Evolutionary conservation across 2,113 vertebrate species (phyloP).

Genomic region (Falco punctatus): DNA sequence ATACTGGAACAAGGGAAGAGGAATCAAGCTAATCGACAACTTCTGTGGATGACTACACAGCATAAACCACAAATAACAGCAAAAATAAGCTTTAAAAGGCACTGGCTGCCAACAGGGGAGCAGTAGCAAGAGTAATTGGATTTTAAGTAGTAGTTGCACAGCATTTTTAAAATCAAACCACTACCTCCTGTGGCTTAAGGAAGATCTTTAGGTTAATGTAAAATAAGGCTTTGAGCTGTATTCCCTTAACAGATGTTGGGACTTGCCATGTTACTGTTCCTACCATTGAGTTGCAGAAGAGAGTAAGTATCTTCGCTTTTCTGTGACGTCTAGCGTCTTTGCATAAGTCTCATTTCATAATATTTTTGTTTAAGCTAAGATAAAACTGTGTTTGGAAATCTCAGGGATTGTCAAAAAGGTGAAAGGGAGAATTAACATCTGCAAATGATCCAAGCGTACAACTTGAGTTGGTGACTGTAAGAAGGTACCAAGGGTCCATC

Average conservation of each 20-base stretch:
- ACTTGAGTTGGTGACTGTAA: neutral
- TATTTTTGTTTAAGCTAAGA: neutral
- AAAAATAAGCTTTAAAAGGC: neutral
- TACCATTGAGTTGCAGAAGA: neutral
- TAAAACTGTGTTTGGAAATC: neutral
- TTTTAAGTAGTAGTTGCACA: neutral
- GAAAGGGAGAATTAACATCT: neutral
- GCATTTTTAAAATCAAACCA: neutral
- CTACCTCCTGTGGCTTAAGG: neutral
- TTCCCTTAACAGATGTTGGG: neutral
- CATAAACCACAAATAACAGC: neutral
- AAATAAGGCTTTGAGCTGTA: neutral
- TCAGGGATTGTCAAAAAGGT: neutral
- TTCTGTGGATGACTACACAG: neutral
- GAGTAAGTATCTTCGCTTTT: neutral
- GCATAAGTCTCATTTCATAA: neutral
- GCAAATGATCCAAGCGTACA: neutral
- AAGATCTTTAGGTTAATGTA: neutral
- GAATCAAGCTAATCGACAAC: neutral
- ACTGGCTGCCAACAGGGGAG: neutral
- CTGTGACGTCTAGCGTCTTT: neutral
- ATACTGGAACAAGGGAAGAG: neutral
- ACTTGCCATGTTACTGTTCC: neutral
- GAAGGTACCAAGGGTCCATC: neutral
- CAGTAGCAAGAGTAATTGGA: neutral